Percentiles rank a stretch among this genome's conserved stretches.
These are phyloP conservation scores for Menidia menidia DNA, from an alignment of 2,797 vertebrate genomes.

Conservation along the genomic window DNA sequence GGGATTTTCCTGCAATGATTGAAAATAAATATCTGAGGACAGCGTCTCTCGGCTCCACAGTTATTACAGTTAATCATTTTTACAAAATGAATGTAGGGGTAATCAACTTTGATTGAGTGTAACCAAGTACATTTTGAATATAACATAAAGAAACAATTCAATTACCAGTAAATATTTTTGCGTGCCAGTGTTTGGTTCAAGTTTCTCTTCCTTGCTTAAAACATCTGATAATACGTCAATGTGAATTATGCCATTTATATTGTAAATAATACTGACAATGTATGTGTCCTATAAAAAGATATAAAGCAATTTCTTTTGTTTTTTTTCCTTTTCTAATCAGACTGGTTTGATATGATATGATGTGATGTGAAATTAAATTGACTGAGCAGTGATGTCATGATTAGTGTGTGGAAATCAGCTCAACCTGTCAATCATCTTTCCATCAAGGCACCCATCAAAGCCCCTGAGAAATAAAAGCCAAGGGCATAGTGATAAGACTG, in stretches of 20 bases:
- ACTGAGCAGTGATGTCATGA: constrained; percentile 72
- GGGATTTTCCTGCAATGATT: too few species aligned
- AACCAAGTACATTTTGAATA: too few species aligned
- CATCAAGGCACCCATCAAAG: constrained; percentile 63
- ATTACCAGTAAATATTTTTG: too few species aligned
- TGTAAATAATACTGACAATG: constrained; percentile 36
- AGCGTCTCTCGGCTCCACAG: too few species aligned
- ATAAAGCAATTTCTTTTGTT: constrained; percentile 40
- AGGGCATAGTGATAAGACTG: constrained; percentile 66
- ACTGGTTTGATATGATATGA: constrained; percentile 48
- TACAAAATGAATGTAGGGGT: too few species aligned
- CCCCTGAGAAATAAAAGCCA: constrained; percentile 58
- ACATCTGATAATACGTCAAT: constrained; percentile 1
- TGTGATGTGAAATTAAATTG: constrained; percentile 65
- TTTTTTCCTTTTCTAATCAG: constrained; percentile 47
- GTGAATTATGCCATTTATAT: constrained; percentile 6
- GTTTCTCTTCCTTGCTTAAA: constrained; percentile 1
- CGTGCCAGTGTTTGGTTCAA: not conserved
- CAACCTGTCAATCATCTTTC: constrained; percentile 68
- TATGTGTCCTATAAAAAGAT: constrained; percentile 30
- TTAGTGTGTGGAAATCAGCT: constrained; percentile 71
- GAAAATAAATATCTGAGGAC: too few species aligned
- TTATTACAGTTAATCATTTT: too few species aligned
- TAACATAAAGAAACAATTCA: too few species aligned
- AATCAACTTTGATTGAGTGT: too few species aligned